Evolutionary conservation across 2,888 invertebrate species (phyloP), one percentile per base, ranked within the genome.

Genomic region (Drosophila testacea): DNA sequence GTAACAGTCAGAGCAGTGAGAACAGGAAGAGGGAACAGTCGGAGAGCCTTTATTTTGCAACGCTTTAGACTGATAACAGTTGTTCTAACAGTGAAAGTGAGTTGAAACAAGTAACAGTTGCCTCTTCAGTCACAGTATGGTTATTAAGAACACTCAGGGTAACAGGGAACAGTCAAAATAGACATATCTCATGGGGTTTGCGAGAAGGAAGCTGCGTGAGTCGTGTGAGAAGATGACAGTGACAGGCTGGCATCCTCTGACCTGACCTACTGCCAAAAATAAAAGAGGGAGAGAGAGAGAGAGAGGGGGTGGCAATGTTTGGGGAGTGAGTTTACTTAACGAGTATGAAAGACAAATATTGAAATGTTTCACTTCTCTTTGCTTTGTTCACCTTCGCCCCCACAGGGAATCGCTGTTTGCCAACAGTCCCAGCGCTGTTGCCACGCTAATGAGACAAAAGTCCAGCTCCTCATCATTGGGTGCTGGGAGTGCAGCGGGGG

Each of bases 381-480:
- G 48, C 59, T 60, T 57, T 56, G 48, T 56, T 55, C 48, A 27
- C 56, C 47, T 48, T 51, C 30, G 60, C 47, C 32, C 44, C 70
- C 55, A 44, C 81, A 93, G 93, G 67, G 93, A 93, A 79, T 92
- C 93, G 44, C 82, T 93, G 60, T 91, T 91, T 75, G 91, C 83
- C 39, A 84, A 88, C 69, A 79, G 87, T 42, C 82, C 91, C 32
- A 75, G 78, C 47, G 77, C 81, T 30, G 75, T 83, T 41, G 70
- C 85, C 36, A 77, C 82, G 55, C 80, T 92, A 69, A 86, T 86
- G 79, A 89, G 92, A 67, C 90, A 92, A 80, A 91, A 92, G 89
- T 91, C 92, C 61, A 90, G 90, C 79, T 89, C 90, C 32, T 90
- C 92, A 9, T 90, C 92, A 44, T 65, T 88, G 44, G 87, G 90